A percentile compares a stretch with the other conserved stretches of the same genome.
phyloP scores from a whole-genome alignment of 2,888 invertebrate species.

The Cantharis flavilabris region DNA sequence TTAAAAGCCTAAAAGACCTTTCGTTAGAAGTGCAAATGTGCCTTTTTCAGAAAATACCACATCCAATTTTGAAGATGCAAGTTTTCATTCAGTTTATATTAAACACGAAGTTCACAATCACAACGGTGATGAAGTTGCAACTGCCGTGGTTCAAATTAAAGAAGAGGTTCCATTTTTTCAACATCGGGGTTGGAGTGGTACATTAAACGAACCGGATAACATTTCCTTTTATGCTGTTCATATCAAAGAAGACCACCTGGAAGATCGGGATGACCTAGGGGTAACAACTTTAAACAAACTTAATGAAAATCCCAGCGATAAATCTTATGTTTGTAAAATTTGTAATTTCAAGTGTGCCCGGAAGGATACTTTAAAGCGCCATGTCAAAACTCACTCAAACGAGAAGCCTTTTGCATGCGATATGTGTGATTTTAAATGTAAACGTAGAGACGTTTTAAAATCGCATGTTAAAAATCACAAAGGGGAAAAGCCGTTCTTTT shows the following conservation, averaged over 20 bases:
- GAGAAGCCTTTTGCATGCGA: not conserved
- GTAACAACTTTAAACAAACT: not conserved
- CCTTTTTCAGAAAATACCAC: not conserved
- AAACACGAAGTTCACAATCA: not conserved
- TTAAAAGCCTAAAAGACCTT: not conserved
- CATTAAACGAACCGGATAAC: not conserved
- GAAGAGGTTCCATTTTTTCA: not conserved
- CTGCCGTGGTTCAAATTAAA: not conserved
- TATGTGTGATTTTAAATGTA: not conserved
- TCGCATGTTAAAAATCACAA: not conserved
- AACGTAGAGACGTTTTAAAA: not conserved
- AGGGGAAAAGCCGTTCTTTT: not conserved
- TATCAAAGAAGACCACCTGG: not conserved
- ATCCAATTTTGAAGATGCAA: not conserved
- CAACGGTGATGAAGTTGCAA: not conserved
- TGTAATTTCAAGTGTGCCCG: not conserved
- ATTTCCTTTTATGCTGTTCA: not conserved
- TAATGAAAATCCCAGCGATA: not conserved
- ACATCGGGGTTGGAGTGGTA: not conserved
- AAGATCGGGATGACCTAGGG: not conserved
- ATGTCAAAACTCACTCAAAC: not conserved
- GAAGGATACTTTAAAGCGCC: not conserved
- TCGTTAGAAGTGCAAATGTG: not conserved
- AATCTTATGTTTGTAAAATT: not conserved
- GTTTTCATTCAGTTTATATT: not conserved